phyloP scores from a whole-genome alignment of 1,140 invertebrate genomes.

The Drosophila dunni region DNA sequence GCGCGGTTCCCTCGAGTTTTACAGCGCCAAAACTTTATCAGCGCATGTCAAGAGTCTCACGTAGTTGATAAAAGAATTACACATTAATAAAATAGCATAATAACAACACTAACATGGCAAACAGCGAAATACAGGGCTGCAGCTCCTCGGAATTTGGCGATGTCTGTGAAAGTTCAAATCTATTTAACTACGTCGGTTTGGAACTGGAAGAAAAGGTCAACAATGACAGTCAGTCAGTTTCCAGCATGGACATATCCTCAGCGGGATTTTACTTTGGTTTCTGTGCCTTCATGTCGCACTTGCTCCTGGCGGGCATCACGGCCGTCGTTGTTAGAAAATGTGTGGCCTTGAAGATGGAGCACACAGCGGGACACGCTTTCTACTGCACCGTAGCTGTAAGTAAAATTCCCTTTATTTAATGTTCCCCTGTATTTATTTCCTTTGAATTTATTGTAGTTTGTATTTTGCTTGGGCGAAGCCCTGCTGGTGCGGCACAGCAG shows the following conservation, averaged over 20 bases:
- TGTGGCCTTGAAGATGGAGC: constrained; percentile 67
- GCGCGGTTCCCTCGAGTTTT: constrained; percentile 29
- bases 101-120: constrained; percentile 35
- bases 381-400: constrained; percentile 80
- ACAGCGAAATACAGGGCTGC: constrained; percentile 45
- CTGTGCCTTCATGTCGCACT: constrained; percentile 60
- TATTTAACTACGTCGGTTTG: constrained; percentile 7
- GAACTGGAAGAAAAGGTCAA: neutral
- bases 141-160: constrained; percentile 24
- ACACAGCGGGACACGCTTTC: constrained; percentile 75
- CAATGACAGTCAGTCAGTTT: constrained; percentile 2
- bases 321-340: constrained; percentile 64
- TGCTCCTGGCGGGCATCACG: constrained; percentile 67
- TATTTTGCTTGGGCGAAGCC: constrained; percentile 72
- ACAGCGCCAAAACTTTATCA: constrained; percentile 49
- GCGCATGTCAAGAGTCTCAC: constrained; percentile 54
- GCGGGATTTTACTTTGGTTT: constrained; percentile 64
- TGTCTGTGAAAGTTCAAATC: constrained; percentile 35
- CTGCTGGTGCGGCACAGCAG: constrained; percentile 66
- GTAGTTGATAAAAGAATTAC: constrained; percentile 60
- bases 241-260: constrained; percentile 6
- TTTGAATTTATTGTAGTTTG: constrained; percentile 57
- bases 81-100: neutral
- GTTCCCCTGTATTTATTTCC: neutral
- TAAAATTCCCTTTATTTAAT: constrained; percentile 3